Evolutionary conservation across 30 jellyfish, hydroid and myxozoan species (phyloP), one percentile per base, ranked within the genome.

Genomic region (Sanderia malayensis): DNA sequence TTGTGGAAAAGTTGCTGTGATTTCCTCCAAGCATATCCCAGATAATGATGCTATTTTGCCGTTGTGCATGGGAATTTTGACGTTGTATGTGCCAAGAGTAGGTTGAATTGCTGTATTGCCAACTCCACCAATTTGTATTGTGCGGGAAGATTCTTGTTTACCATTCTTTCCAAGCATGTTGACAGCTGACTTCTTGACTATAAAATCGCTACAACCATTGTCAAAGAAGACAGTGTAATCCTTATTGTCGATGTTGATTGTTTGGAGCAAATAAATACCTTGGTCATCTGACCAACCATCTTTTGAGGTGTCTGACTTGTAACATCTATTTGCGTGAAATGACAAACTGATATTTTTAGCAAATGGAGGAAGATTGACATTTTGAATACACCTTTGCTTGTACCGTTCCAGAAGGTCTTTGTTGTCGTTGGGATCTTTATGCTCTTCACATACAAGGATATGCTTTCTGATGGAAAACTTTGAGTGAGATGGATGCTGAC

Each of bases 391-490:
- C 7, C 81, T 34, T 1, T 46, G 44, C 29, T 69, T 69, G 74
- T 20, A 69, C 15, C 44, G 18, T 21, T 69, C 44, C 19, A 41
- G 81, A 44, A 69, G 44, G 15, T 69, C 74, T 37, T 69, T 41
- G 20, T 69, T 69, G 71, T 20, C 81, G 18, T 41, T 17, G 34
- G 19, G 2, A n/a, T 46, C 44, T 13, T 69, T 69, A 30, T 69
- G 81, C 44, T 69, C 81, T 13, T 32, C 81, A 69, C 81, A 69
- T 41, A 69, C 74, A 69, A 69, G 81, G 29, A 69, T 66, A 32
- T 69, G 75, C 44, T 69, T 69, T 19, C 44, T 41, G 45, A 0
- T 41, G 34, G 52, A 37, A 37, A 37, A 37, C 52, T 37, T 37
- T 37, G 10, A 37, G 52, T 69, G 81, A 6, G 81, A 69, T 44